Evolutionary conservation across 2,888 invertebrate species (phyloP).

Genomic region (Drosophila formosana): DNA sequence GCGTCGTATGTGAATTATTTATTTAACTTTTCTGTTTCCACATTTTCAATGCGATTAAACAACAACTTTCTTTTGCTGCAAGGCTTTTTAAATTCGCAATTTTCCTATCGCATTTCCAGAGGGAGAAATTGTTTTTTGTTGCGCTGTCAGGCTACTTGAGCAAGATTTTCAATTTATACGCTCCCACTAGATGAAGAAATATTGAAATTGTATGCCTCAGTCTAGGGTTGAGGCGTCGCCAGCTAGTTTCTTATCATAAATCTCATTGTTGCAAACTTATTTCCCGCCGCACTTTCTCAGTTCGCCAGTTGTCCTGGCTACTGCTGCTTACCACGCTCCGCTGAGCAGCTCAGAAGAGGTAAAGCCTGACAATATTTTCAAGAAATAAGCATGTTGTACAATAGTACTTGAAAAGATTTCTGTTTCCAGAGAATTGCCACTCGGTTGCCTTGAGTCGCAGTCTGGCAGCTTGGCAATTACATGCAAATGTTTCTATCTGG

Average conservation of each 20-base stretch:
- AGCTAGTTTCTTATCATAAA: conserved; percentile 72
- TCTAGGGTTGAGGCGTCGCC: conserved; percentile 40
- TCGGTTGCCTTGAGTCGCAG: background rate
- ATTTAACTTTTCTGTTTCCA: conserved; percentile 10
- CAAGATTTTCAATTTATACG: conserved; percentile 73
- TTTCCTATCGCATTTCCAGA: conserved; percentile 60
- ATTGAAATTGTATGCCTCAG: conserved; percentile 73
- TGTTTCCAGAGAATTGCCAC: background rate
- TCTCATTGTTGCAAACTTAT: conserved; percentile 66
- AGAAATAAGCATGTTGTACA: conserved; percentile 22
- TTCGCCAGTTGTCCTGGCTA: conserved; percentile 13
- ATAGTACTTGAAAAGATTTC: conserved; percentile 10
- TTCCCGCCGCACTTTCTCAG: conserved; percentile 7
- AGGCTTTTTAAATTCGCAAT: background rate
- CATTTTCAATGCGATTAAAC: conserved; percentile 21
- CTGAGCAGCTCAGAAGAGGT: conserved; percentile 15
- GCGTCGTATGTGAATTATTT: conserved; percentile 59
- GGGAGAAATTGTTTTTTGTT: background rate
- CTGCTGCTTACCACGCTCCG: conserved; percentile 24
- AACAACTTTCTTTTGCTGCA: conserved; percentile 36
- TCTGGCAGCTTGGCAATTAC: conserved; percentile 36
- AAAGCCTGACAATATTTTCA: conserved; percentile 16
- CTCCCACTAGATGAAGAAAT: conserved; percentile 64
- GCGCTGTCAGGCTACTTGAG: too few species aligned
- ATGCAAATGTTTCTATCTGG: conserved; percentile 38